Evolutionary conservation across 2,113 vertebrate genomes (phyloP).

Genomic region (Pluvianellus socialis): DNA sequence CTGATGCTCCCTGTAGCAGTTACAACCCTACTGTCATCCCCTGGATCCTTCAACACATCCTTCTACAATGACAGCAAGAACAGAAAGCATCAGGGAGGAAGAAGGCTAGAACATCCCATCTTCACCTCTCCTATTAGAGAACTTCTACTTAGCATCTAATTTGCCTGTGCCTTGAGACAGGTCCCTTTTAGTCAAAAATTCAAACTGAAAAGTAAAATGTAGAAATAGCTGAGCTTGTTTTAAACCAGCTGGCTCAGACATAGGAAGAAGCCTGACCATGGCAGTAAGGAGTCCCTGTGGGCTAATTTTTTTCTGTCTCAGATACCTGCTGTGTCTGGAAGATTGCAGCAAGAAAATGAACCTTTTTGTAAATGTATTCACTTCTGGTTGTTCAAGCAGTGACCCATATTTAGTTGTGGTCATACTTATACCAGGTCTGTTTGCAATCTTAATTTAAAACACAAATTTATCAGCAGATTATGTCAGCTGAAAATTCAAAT

Average conservation of each 20-base stretch:
- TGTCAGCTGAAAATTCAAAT: not conserved
- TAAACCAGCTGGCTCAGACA: not conserved
- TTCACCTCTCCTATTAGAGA: not conserved
- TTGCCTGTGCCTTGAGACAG: not conserved
- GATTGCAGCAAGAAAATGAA: not conserved
- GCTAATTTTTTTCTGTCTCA: not conserved
- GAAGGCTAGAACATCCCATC: not conserved
- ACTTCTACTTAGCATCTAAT: not conserved
- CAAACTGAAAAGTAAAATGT: not conserved
- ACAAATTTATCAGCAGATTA: not conserved
- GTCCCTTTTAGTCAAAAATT: not conserved
- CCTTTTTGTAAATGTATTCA: not conserved
- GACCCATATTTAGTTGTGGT: not conserved
- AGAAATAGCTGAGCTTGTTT: not conserved
- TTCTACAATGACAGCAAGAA: not conserved
- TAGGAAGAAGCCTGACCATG: not conserved
- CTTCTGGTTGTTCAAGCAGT: not conserved
- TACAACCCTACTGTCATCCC: not conserved
- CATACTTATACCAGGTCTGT: not conserved
- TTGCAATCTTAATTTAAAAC: constrained; percentile 5
- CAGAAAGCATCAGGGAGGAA: not conserved
- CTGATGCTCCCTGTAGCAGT: not conserved
- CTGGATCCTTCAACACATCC: not conserved
- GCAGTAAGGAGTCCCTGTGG: not conserved
- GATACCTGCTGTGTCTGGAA: not conserved